Conservation (phyloP, 1,140 invertebrate species). For the Trachymyrmex cornetzi region DNA sequence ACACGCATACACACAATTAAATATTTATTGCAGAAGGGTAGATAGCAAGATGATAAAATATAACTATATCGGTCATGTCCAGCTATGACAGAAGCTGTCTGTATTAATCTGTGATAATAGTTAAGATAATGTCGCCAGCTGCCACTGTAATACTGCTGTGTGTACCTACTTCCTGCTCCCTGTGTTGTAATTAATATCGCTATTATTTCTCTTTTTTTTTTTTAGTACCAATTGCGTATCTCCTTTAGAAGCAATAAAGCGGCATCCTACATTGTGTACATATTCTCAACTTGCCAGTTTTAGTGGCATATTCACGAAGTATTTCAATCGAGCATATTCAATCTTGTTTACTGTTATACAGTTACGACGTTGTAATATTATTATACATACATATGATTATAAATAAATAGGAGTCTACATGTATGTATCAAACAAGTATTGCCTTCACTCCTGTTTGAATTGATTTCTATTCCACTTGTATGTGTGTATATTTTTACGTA, state of each 20-base stretch:
- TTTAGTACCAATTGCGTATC: conserved; percentile 67
- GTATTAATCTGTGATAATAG: conserved; percentile 86
- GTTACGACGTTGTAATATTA: conserved; percentile 82
- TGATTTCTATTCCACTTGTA: not conserved
- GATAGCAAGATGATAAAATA: conserved; percentile 70
- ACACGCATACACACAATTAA: not conserved
- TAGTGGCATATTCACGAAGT: conserved; percentile 78
- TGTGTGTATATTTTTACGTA: not conserved
- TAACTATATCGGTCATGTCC: conserved; percentile 78
- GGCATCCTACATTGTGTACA: conserved; percentile 72
- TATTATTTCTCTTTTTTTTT: conserved; percentile 65
- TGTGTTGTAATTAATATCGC: conserved; percentile 63
- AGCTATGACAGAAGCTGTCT: conserved; percentile 83
- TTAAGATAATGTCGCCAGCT: conserved; percentile 81
- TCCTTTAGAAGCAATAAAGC: conserved; percentile 72
- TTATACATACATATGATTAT: conserved; percentile 80
- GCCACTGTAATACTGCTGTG: conserved; percentile 80
- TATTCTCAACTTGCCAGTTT: conserved; percentile 80
- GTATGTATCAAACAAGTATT: conserved; percentile 46
- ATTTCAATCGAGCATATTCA: conserved; percentile 82
- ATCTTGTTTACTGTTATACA: conserved; percentile 82
- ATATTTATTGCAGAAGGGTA: conserved; percentile 63
- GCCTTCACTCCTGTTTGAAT: conserved; percentile 1
- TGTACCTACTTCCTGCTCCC: conserved; percentile 68
- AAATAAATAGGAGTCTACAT: conserved; percentile 77